Base-by-base conservation (phyloP, 1,140 invertebrate species). In the Hestina assimilis region DNA sequence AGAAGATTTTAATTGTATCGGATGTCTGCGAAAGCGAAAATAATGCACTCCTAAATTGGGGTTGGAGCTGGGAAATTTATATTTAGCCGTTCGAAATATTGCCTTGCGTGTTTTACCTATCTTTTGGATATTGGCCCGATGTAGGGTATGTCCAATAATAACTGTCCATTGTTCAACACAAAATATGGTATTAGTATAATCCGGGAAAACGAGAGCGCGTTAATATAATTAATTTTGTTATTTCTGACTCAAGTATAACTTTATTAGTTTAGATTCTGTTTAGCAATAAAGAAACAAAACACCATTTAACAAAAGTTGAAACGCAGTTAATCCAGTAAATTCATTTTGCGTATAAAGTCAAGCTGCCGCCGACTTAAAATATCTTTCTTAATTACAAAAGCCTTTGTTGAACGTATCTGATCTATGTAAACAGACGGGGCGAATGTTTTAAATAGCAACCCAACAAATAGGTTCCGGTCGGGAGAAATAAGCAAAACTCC, bases 1-100 rank as follows among this genome's bases (percentile, higher is more conserved):
- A 89, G 87, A 89, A 89, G 85, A 89, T 89, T 89, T 89, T 89
- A 89, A 89, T 89, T 89, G 83, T 89, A 89, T 89, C 81, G 86
- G 83, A 87, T 86, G 86, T 83, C 86, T 87, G 79, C 81, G 83
- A 86, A 87, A 89, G 83, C 81, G 83, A 87, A 89, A 87, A 89
- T 87, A 89, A 89, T 89, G 83, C 79, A 87, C 69, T 85, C 80
- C 83, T 83, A 87, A 85, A 85, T 87, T 87, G 83, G 85, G 83
- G 81, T 79, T 68, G 73, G 79, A 69, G 68, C 73, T 72, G 50
- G 71, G 72, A 78, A 84, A 88, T 85, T 86, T 88, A 88, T 88
- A 79, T 81, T 80, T 74, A 78, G 71, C 69, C 64, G 66, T 63
- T 71, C 64, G 69, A 83, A 75, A 74, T 85, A 85, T 79, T 73